Conservation (phyloP, 2,888 invertebrate genomes). For the Erebia ligea region DNA sequence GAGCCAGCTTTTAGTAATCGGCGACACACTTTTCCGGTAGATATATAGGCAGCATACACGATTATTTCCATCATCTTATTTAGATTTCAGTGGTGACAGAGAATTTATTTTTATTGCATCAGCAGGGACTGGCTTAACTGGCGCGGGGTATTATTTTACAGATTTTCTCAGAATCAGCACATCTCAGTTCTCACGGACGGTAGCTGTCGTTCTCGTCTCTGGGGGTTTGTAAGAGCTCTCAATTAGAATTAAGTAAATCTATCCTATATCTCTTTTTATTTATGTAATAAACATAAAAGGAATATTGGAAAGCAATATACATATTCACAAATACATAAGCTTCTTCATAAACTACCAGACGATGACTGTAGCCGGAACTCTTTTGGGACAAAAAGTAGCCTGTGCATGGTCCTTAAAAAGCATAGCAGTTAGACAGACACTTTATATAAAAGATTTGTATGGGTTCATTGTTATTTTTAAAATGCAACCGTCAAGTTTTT, state of each 20-base stretch:
- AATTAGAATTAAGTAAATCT: constrained; percentile 5
- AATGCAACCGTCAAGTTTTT: too few species aligned
- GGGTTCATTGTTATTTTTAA: too few species aligned
- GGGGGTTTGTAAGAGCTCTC: constrained; percentile 60
- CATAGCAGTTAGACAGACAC: too few species aligned
- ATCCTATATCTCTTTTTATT: neutral
- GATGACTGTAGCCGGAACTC: too few species aligned
- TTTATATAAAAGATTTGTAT: too few species aligned
- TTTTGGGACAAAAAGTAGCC: too few species aligned
- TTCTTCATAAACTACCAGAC: neutral
- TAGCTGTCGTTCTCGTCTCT: constrained; percentile 48
- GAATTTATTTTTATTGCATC: constrained; percentile 75
- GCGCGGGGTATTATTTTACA: constrained; percentile 69
- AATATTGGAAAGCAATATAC: too few species aligned
- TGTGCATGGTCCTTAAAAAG: too few species aligned
- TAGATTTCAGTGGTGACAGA: constrained; percentile 34
- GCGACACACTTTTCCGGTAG: too few species aligned
- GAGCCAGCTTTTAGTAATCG: too few species aligned
- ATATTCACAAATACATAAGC: neutral
- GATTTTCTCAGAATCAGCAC: constrained; percentile 70
- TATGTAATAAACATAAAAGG: neutral
- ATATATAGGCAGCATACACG: too few species aligned
- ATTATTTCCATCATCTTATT: too few species aligned
- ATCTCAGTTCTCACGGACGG: constrained; percentile 50
- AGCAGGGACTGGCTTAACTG: constrained; percentile 64